Evolutionary conservation across 2,888 invertebrate genomes (phyloP).

Genomic region (Amorpha juglandis): DNA sequence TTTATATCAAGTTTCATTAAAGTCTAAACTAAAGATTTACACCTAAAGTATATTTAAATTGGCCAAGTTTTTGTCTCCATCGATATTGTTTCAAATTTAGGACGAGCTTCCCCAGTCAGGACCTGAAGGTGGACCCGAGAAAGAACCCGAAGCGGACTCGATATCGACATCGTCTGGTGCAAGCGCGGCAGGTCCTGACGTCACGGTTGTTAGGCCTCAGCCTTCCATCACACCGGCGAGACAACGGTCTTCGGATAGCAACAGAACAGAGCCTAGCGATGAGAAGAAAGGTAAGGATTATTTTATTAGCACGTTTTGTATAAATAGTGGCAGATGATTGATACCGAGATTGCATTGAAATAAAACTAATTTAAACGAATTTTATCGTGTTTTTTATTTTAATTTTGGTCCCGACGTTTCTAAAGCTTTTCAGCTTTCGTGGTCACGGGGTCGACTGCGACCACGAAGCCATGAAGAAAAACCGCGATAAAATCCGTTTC

Average conservation of each 20-base stretch:
- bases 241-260: slow-evolving; percentile 84
- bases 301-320: not conserved
- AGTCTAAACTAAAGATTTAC: not conserved
- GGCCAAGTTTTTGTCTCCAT: too few relatives aligned
- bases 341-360: too few relatives aligned
- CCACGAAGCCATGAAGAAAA: too few relatives aligned
- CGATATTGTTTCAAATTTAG: slow-evolving; percentile 43
- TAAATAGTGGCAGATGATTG: not conserved
- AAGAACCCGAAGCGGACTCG: slow-evolving; percentile 66
- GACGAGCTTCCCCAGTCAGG: slow-evolving; percentile 76
- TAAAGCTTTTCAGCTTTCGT: too few relatives aligned
- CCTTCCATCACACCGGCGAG: slow-evolving; percentile 68
- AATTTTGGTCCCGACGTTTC: too few relatives aligned
- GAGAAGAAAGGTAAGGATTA: slow-evolving; percentile 70
- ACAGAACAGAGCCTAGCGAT: slow-evolving; percentile 77
- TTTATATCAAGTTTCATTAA: not conserved
- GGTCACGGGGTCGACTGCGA: too few relatives aligned
- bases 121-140: slow-evolving; percentile 63
- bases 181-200: slow-evolving; percentile 70
- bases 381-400: too few relatives aligned
- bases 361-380: too few relatives aligned
- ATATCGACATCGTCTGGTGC: slow-evolving; percentile 70
- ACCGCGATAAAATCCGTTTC: too few relatives aligned
- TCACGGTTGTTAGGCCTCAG: slow-evolving; percentile 68
- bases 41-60: too few relatives aligned